Evolutionary conservation across 2,888 invertebrate genomes (phyloP).

Genomic region (Amphipyra tragopoginis): DNA sequence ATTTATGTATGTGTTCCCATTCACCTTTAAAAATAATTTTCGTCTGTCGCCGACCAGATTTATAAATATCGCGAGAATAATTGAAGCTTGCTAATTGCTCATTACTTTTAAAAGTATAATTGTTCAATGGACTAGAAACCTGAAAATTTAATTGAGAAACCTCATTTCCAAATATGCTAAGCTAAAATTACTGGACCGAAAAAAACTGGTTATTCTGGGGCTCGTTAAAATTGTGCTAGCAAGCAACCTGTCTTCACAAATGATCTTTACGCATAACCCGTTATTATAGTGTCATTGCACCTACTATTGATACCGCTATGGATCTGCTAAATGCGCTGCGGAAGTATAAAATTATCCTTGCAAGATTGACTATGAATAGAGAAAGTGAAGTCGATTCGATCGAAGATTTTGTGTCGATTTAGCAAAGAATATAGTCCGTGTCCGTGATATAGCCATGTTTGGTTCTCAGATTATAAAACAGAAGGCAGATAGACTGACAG

Average conservation of each 20-base stretch:
- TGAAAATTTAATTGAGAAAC: conserved; percentile 27
- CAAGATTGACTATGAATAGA: not conserved
- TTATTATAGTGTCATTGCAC: conserved; percentile 23
- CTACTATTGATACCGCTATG: conserved; percentile 7
- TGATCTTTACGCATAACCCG: conserved; percentile 4
- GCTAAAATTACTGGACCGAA: conserved; percentile 32
- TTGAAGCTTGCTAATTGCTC: too few relatives aligned
- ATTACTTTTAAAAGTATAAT: too few relatives aligned
- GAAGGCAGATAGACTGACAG: too few relatives aligned
- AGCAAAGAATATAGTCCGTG: too few relatives aligned
- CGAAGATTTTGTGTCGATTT: too few relatives aligned
- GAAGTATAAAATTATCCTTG: conserved; percentile 1
- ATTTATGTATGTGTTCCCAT: too few relatives aligned
- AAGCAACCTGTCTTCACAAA: conserved; percentile 2
- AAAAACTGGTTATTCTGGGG: conserved; percentile 17
- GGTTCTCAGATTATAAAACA: too few relatives aligned
- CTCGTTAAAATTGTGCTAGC: conserved; percentile 7
- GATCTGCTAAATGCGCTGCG: conserved; percentile 3
- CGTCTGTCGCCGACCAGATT: too few relatives aligned
- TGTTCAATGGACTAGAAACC: conserved; percentile 20
- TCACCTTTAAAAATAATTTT: too few relatives aligned
- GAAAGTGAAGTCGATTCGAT: too few relatives aligned
- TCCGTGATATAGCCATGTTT: too few relatives aligned
- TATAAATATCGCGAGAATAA: too few relatives aligned
- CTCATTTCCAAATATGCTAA: not conserved